These are phyloP conservation scores for Liasis olivaceus DNA, from an alignment of 2,797 vertebrate species.

Conservation along the genomic window DNA sequence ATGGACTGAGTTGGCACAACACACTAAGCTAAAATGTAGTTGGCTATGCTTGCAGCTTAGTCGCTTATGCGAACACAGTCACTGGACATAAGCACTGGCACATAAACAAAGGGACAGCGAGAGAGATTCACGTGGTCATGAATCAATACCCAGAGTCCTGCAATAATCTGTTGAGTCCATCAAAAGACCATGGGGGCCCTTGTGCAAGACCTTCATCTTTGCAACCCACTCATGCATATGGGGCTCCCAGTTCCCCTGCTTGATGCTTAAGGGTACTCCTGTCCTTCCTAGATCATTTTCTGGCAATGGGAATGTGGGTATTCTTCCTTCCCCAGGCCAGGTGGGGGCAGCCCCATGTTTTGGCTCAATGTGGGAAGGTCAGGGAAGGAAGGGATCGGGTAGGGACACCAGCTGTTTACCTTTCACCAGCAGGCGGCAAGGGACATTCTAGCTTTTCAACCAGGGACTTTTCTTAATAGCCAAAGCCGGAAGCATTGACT, in stretches of 20 bases:
- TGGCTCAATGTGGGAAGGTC: conserved; percentile 12
- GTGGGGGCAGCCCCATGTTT: background rate
- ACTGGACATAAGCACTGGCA: background rate
- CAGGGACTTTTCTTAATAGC: conserved; percentile 4
- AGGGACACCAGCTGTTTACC: conserved; percentile 27
- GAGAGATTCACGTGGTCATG: background rate
- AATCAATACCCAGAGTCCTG: background rate
- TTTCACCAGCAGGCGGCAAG: conserved; percentile 32
- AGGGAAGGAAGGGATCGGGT: conserved; percentile 6
- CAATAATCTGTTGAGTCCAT: background rate
- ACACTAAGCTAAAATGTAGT: background rate
- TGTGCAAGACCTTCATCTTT: background rate
- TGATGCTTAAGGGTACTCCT: background rate
- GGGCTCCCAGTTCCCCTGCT: background rate
- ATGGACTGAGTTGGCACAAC: background rate
- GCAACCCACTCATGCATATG: background rate
- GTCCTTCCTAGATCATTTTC: background rate
- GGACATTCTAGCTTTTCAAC: conserved; percentile 5
- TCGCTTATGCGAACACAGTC: background rate
- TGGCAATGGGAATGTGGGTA: background rate
- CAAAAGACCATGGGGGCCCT: background rate
- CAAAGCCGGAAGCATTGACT: conserved; percentile 9
- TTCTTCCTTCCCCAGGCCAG: conserved; percentile 2
- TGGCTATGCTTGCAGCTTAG: background rate
- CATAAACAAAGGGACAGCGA: background rate